Evolutionary conservation across 1,140 invertebrate species (phyloP).

Genomic region (Lordiphosa mommai): DNA sequence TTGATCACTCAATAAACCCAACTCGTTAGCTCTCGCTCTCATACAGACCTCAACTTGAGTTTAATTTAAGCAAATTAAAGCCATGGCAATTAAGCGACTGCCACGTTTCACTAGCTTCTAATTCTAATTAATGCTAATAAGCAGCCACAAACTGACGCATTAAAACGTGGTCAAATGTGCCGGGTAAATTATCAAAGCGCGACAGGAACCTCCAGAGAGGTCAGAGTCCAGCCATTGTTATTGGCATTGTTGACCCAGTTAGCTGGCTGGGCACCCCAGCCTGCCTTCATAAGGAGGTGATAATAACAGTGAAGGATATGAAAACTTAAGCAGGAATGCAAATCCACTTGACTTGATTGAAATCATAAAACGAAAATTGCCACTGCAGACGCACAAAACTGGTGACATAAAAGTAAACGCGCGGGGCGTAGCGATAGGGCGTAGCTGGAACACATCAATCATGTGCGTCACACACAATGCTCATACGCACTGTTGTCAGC

Average conservation of each 20-base stretch:
- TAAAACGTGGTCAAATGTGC: slow-evolving; percentile 49
- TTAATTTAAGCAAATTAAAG: slow-evolving; percentile 45
- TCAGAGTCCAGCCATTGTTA: slow-evolving; percentile 15
- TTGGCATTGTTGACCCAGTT: slow-evolving; percentile 57
- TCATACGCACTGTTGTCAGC: slow-evolving; percentile 57
- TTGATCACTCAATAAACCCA: neutral
- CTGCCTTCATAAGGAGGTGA: slow-evolving; percentile 24
- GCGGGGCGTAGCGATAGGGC: neutral
- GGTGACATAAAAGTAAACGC: slow-evolving; percentile 56
- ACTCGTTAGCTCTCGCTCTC: neutral
- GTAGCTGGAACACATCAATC: slow-evolving; percentile 55
- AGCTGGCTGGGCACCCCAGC: slow-evolving; percentile 34
- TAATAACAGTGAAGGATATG: slow-evolving; percentile 46
- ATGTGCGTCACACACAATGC: slow-evolving; percentile 20
- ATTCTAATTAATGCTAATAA: slow-evolving; percentile 63
- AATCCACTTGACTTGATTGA: slow-evolving; percentile 76
- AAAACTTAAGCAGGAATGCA: slow-evolving; percentile 58
- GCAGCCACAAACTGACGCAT: slow-evolving; percentile 23
- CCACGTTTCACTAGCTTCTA: slow-evolving; percentile 24
- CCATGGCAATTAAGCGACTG: slow-evolving; percentile 53
- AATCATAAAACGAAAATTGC: slow-evolving; percentile 61
- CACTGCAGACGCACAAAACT: slow-evolving; percentile 33
- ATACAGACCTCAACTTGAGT: slow-evolving; percentile 1
- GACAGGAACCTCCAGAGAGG: neutral
- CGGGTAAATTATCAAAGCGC: slow-evolving; percentile 22